These are phyloP conservation scores for Paraescarpia echinospica DNA, from an alignment of 1,140 invertebrate species.

Conservation along the genomic window DNA sequence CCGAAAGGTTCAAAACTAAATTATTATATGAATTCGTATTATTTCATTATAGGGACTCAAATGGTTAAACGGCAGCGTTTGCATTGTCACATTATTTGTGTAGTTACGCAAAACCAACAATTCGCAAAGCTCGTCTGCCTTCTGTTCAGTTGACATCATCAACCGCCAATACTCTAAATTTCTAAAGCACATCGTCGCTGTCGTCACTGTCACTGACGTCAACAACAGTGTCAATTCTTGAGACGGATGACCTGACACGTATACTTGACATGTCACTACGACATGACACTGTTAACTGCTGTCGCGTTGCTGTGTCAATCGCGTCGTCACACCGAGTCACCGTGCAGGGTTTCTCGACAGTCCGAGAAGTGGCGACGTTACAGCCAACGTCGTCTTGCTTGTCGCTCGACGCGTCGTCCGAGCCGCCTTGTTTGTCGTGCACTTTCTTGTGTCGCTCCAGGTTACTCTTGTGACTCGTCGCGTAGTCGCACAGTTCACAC, in stretches of 20 bases:
- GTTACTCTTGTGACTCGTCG: slow-evolving; percentile 63
- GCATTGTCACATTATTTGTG: neutral
- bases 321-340: neutral
- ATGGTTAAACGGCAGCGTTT: neutral
- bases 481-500: slow-evolving; percentile 59
- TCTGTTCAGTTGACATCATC: too few species aligned
- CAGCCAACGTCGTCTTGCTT: neutral
- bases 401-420: neutral
- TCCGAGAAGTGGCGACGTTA: neutral
- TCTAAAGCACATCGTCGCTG: neutral
- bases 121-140: too few species aligned
- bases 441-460: slow-evolving; percentile 60
- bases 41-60: neutral
- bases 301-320: neutral
- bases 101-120: neutral
- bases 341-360: neutral
- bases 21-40: neutral
- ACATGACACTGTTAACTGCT: neutral
- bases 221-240: neutral
- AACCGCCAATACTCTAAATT: neutral
- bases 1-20: neutral
- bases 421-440: slow-evolving; percentile 6
- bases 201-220: neutral
- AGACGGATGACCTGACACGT: neutral
- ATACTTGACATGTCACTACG: neutral